These are phyloP conservation scores for Harpagifer antarcticus DNA, from an alignment of 2,797 vertebrate species.

Conservation along the genomic window DNA sequence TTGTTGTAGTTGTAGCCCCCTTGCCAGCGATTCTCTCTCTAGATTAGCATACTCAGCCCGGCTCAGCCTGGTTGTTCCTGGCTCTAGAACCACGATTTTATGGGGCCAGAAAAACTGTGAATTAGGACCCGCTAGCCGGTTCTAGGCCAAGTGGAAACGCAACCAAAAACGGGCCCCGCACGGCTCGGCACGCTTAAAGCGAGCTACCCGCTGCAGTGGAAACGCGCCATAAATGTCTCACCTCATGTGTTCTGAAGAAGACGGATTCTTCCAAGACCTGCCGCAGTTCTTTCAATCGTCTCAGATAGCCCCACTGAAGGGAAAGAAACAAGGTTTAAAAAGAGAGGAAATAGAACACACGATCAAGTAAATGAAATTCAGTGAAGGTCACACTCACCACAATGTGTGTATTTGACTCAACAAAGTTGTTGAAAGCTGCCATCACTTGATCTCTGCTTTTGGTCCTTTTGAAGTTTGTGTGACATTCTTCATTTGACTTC, in stretches of 20 bases:
- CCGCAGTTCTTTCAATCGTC: constrained; percentile 83
- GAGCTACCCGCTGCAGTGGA: too few species aligned
- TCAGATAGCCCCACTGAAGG: constrained; percentile 82
- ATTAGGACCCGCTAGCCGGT: too few species aligned
- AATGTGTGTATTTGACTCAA: constrained; percentile 73
- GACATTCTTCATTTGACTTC: constrained; percentile 82
- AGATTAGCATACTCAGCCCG: too few species aligned
- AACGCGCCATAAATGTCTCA: constrained; percentile 47
- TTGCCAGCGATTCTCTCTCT: too few species aligned
- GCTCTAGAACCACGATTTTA: too few species aligned
- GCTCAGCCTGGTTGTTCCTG: too few species aligned
- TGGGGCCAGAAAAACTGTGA: too few species aligned
- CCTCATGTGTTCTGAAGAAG: constrained; percentile 91
- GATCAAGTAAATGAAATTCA: neutral
- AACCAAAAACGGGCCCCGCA: too few species aligned
- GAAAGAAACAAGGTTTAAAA: constrained; percentile 15
- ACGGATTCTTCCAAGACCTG: constrained; percentile 82
- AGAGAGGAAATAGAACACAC: neutral
- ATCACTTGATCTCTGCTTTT: constrained; percentile 81
- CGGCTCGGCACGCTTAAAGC: too few species aligned
- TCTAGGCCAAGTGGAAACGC: too few species aligned
- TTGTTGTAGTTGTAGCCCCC: too few species aligned
- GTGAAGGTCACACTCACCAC: constrained; percentile 68
- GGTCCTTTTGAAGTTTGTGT: constrained; percentile 87
- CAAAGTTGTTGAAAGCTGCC: constrained; percentile 78